phyloP scores from a whole-genome alignment of 1,140 invertebrate genomes.

The Bathynomus jamesi region DNA sequence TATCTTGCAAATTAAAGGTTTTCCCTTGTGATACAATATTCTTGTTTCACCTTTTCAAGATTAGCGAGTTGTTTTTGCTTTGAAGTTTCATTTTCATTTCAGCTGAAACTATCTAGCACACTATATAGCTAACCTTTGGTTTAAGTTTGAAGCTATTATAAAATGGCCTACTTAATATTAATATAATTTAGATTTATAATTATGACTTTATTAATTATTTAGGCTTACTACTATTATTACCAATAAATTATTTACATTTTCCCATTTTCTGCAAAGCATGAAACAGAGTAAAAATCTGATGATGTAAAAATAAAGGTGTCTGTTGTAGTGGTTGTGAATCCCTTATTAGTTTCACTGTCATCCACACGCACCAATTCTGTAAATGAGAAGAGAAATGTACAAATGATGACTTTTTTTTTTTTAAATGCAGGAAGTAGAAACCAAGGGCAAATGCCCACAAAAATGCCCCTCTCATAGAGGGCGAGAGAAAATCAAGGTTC shows the following conservation, averaged over 20 bases:
- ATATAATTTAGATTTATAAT: not conserved
- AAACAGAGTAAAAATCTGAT: conserved; percentile 59
- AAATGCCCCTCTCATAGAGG: no score
- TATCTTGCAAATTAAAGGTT: no score
- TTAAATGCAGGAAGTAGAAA: no score
- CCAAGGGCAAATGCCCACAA: no score
- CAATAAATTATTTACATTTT: conserved; percentile 46
- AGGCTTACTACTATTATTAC: no score
- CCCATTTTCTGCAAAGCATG: conserved; percentile 49
- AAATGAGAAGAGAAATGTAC: not conserved
- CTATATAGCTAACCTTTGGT: not conserved
- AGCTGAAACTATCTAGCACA: not conserved
- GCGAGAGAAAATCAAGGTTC: no score
- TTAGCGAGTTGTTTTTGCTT: no score
- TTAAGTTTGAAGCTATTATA: not conserved
- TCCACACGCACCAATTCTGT: conserved; percentile 9
- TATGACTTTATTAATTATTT: not conserved
- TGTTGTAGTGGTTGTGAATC: conserved; percentile 43
- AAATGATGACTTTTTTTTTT: no score
- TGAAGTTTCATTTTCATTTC: no score
- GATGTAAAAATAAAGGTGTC: conserved; percentile 53
- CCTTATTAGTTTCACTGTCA: conserved; percentile 1
- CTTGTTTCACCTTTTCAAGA: no score
- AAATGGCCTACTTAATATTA: not conserved
- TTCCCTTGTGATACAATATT: no score